Evolutionary conservation across 2,113 vertebrate species (phyloP).

Genomic region (Azemiops feae): DNA sequence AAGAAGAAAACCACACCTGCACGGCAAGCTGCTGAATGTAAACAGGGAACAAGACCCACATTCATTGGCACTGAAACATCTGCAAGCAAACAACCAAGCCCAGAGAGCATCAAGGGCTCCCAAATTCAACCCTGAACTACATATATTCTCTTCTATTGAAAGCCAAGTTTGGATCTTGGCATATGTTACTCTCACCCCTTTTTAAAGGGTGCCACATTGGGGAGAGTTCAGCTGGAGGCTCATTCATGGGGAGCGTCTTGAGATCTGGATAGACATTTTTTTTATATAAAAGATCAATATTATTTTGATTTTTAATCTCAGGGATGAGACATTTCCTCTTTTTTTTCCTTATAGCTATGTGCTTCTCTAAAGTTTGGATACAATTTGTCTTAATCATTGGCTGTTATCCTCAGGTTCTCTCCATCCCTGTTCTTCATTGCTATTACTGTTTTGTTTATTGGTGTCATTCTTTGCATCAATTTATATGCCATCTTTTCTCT

Average conservation of each 20-base stretch:
- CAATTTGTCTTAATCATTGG: not conserved
- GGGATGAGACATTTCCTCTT: not conserved
- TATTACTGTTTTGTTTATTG: not conserved
- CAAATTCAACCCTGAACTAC: not conserved
- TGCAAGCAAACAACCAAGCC: not conserved
- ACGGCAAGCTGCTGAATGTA: not conserved
- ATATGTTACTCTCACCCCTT: not conserved
- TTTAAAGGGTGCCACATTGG: not conserved
- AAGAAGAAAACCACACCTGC: not conserved
- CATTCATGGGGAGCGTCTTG: not conserved
- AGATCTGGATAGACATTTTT: not conserved
- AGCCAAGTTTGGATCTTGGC: not conserved
- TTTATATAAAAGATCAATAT: not conserved
- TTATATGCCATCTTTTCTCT: not conserved
- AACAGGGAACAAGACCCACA: not conserved
- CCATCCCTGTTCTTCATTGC: not conserved
- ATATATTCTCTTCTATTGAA: not conserved
- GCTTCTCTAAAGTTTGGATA: not conserved
- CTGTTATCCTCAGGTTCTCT: not conserved
- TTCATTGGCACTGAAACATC: not conserved
- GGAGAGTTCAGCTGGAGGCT: not conserved
- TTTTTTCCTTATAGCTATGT: not conserved
- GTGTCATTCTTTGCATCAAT: not conserved
- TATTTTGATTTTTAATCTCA: not conserved
- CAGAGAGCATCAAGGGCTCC: not conserved